These are phyloP conservation scores for Myiagra hebetior DNA, from an alignment of 2,113 vertebrate genomes.

Conservation along the genomic window DNA sequence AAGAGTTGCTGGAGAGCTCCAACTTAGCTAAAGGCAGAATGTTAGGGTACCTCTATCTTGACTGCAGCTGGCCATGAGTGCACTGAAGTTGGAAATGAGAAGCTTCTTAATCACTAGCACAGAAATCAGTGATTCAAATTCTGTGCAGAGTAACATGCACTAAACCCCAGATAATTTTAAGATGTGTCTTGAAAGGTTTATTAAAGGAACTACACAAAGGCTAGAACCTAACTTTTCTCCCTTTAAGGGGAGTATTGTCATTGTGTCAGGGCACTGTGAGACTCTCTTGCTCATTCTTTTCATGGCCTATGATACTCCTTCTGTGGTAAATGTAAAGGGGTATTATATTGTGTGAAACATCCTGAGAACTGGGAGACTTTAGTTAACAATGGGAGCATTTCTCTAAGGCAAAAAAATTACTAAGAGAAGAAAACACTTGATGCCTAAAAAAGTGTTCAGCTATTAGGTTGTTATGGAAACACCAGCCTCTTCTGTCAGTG, in stretches of 20 bases:
- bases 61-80: background rate
- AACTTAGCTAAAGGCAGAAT: background rate
- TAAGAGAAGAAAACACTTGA: background rate
- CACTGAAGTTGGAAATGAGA: background rate
- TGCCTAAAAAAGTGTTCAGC: background rate
- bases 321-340: background rate
- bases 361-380: background rate
- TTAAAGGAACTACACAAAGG: background rate
- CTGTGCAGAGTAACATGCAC: background rate
- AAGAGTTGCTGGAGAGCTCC: background rate
- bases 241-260: background rate
- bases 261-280: background rate
- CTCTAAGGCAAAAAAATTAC: background rate
- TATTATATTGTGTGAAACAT: background rate
- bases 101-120: background rate
- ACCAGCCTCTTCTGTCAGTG: background rate
- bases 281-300: background rate
- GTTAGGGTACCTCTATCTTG: background rate
- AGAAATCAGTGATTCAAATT: background rate
- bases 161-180: background rate
- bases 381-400: background rate
- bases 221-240: background rate
- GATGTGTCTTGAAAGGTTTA: background rate
- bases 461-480: conserved; percentile 19
- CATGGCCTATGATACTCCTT: background rate